Evolutionary conservation across 2,113 vertebrate species (phyloP).

Genomic region (Nibea albiflora): DNA sequence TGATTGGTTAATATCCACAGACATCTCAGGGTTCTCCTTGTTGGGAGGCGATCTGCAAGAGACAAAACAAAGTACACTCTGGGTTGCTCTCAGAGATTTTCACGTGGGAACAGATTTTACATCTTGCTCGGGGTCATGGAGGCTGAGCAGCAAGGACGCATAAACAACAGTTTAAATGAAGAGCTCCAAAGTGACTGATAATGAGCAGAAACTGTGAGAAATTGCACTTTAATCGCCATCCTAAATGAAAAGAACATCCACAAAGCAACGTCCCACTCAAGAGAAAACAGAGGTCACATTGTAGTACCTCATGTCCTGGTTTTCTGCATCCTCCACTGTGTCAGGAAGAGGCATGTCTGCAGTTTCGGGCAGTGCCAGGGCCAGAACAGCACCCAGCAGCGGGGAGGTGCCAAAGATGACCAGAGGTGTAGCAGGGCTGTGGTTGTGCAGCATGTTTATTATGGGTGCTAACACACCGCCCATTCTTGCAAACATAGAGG

Average conservation of each 20-base stretch:
- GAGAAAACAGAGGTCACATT: neutral
- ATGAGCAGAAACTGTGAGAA: neutral
- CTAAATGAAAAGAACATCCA: neutral
- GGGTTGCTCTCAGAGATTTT: neutral
- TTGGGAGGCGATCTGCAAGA: conserved; percentile 51
- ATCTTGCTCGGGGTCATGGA: neutral
- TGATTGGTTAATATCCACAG: conserved; percentile 45
- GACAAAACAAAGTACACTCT: conserved; percentile 21
- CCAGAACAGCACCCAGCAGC: conserved; percentile 79
- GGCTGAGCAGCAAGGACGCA: neutral
- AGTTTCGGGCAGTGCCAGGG: conserved; percentile 86
- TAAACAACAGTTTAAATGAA: neutral
- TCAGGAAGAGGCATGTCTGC: conserved; percentile 82
- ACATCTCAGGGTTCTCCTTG: conserved; percentile 39
- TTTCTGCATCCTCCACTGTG: conserved; percentile 84
- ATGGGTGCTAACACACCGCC: conserved; percentile 85
- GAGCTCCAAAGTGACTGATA: neutral
- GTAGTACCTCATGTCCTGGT: conserved; percentile 69
- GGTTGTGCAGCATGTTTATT: conserved; percentile 80
- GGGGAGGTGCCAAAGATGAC: conserved; percentile 82
- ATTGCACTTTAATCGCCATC: neutral
- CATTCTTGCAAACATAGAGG: conserved; percentile 83
- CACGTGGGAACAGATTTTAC: neutral
- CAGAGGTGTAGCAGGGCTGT: conserved; percentile 71
- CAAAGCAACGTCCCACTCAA: neutral